Percentiles rank a stretch among this genome's conserved stretches.
These are phyloP conservation scores for Colletes collaris DNA, from an alignment of 2,888 invertebrate genomes.

Conservation along the genomic window DNA sequence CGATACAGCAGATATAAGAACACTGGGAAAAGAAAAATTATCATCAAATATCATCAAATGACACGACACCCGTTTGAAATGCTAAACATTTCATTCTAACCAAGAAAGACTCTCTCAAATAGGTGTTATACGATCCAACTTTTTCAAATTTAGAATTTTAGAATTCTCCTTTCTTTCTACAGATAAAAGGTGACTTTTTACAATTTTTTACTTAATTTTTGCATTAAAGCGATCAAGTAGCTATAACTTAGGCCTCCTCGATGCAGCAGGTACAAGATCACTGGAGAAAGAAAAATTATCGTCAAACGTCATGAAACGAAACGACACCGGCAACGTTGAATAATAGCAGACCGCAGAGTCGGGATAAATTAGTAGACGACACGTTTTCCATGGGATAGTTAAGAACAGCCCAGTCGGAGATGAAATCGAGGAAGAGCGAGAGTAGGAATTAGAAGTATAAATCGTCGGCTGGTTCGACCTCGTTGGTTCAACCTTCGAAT, in stretches of 20 bases:
- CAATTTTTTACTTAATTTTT: too few species aligned
- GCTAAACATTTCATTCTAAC: neutral
- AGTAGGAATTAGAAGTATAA: slow-evolving; percentile 65
- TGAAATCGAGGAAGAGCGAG: slow-evolving; percentile 59
- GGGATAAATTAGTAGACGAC: slow-evolving; percentile 46
- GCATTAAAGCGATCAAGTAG: too few species aligned
- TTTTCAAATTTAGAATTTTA: too few species aligned
- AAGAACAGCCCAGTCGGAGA: slow-evolving; percentile 36
- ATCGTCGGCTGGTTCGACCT: slow-evolving; percentile 64
- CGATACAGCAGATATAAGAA: too few species aligned
- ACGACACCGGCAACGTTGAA: slow-evolving; percentile 1
- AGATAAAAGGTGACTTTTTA: too few species aligned
- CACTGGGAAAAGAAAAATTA: neutral
- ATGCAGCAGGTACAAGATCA: too few species aligned
- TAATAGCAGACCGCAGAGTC: slow-evolving; percentile 18
- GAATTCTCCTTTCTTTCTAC: too few species aligned
- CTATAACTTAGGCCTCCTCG: too few species aligned
- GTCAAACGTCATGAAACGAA: slow-evolving; percentile 4
- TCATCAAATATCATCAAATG: slow-evolving; percentile 4
- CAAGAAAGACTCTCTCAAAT: too few species aligned
- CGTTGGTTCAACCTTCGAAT: slow-evolving; percentile 65
- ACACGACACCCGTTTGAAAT: neutral
- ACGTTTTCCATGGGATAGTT: slow-evolving; percentile 35
- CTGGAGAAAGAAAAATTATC: slow-evolving; percentile 2
- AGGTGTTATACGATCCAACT: too few species aligned